Base-by-base conservation (phyloP, 2,888 invertebrate species). In the Andrena haemorrhoa region DNA sequence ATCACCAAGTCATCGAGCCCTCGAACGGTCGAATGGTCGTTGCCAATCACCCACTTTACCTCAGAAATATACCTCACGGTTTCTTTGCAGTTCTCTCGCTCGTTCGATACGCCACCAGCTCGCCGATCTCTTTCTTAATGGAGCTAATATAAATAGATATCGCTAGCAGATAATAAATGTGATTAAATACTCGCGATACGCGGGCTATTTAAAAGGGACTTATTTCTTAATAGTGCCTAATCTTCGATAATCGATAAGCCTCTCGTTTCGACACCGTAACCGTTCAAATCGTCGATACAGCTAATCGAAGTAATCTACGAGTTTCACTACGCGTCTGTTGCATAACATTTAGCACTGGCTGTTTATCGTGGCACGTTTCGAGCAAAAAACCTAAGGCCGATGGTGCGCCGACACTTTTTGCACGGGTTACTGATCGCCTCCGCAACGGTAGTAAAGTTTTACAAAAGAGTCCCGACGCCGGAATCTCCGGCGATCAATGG, bases 1-100 rank as follows among this genome's bases (percentile, higher is more conserved):
- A 80, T 82, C 84, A 80, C 72, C 64, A 56, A 81, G 68, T 85
- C 78, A 76, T 63, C 61, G 64, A 56, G 53, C 81, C 64, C 69
- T 81, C 41, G 31, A 64, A 29, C 61, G 4, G 16, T 60, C 65
- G 77, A 69, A 73, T 76, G 80, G 73, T 76, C 75, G 68, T 77
- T 56, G 74, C 68, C 56, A 71, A 58, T 31, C 51, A 12, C 51
- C 66, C 69, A 63, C 16, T 16, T 64, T 61, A 86, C 65, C 47
- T 49, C 41, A 31, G 58, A 33, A 41, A 41, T 10, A 26, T 26
- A 26, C 5, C 23, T 56, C 56, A 56, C 64, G 51, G 35, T 60
- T 31, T 41, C 33, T 80, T 29, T 26, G n/a, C n/a, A n/a, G n/a
- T 12, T 12, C 41, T 12, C 75, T 10, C 7, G 16, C 20, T 7